These are phyloP conservation scores for Lathamus discolor DNA, from an alignment of 2,113 vertebrate genomes.

Conservation along the genomic window DNA sequence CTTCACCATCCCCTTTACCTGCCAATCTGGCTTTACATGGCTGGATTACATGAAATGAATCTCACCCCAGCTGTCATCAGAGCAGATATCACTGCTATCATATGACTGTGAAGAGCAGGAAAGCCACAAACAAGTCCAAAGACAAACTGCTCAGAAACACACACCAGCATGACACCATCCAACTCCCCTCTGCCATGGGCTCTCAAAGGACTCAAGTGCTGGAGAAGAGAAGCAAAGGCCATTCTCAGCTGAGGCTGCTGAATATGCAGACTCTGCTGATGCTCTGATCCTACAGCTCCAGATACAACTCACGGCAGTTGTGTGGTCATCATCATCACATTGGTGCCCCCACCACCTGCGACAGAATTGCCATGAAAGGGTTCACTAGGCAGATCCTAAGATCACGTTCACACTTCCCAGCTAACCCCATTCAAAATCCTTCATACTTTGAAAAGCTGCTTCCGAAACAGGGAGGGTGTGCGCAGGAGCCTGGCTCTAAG, in stretches of 20 bases:
- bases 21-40: rapidly evolving
- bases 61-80: neutral
- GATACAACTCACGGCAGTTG: neutral
- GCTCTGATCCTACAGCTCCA: neutral
- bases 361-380: neutral
- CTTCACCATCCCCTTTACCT: rapidly evolving
- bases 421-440: neutral
- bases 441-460: neutral
- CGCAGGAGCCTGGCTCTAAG: neutral
- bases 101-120: neutral
- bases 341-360: rapidly evolving
- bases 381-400: neutral
- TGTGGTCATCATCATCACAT: neutral
- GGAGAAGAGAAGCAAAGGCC: neutral
- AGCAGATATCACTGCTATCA: neutral
- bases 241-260: neutral
- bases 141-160: neutral
- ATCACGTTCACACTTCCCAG: neutral
- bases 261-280: neutral
- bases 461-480: neutral
- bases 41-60: neutral
- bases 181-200: rapidly evolving
- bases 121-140: neutral
- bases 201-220: neutral
- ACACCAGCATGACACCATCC: rapidly evolving